Percentiles rank a stretch among this genome's conserved stretches.
phyloP scores from a whole-genome alignment of 2,888 invertebrate genomes.

The Leucophora obtusa region DNA sequence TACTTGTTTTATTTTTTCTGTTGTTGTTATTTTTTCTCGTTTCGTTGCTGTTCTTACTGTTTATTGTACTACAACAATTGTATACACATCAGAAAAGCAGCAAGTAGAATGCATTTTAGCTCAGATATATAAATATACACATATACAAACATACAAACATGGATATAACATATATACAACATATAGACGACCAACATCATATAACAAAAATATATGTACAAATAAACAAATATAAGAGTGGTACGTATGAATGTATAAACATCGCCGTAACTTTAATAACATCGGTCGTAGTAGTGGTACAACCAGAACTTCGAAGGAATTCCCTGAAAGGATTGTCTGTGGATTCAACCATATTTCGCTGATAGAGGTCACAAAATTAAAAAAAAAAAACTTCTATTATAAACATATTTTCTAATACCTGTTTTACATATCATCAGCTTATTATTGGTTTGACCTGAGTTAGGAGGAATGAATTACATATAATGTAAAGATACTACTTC shows the following conservation, averaged over 20 bases:
- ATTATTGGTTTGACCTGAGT: no score
- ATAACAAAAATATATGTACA: slow-evolving; percentile 13
- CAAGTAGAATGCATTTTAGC: slow-evolving; percentile 65
- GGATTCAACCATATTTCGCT: no score
- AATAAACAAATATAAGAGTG: slow-evolving; percentile 13
- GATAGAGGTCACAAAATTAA: no score
- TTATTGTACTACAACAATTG: slow-evolving; percentile 44
- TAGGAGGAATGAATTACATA: no score
- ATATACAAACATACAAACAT: not conserved
- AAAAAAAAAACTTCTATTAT: no score
- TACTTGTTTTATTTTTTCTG: slow-evolving; percentile 60
- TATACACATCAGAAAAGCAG: slow-evolving; percentile 18
- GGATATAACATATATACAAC: not conserved
- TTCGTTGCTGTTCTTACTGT: slow-evolving; percentile 57
- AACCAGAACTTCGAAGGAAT: not conserved
- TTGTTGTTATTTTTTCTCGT: slow-evolving; percentile 27
- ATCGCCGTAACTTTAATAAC: slow-evolving; percentile 60
- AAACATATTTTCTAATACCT: no score
- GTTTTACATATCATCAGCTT: no score
- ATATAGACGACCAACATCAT: not conserved
- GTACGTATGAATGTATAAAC: slow-evolving; percentile 29
- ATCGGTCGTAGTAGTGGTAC: slow-evolving; percentile 32
- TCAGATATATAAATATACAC: slow-evolving; percentile 33
- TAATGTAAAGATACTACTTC: no score
- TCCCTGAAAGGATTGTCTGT: no score